Evolutionary conservation across 2,113 vertebrate genomes (phyloP).

Genomic region (Rostratula benghalensis): DNA sequence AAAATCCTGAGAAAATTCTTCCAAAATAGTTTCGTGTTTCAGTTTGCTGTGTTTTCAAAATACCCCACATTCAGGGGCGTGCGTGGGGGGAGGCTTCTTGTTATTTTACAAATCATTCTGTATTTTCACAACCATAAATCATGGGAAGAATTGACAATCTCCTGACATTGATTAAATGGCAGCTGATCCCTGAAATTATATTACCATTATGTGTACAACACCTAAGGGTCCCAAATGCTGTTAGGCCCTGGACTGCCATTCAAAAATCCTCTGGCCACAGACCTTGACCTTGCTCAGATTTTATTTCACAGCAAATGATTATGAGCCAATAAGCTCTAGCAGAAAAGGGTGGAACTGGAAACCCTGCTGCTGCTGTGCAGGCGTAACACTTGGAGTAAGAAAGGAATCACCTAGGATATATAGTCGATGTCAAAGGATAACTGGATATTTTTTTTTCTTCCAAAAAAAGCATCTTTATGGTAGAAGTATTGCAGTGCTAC

Average conservation of each 20-base stretch:
- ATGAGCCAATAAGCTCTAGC: neutral
- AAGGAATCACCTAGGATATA: neutral
- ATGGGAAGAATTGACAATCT: neutral
- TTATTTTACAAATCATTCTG: slow-evolving; percentile 61
- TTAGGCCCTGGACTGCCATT: neutral
- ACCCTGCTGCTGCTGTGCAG: neutral
- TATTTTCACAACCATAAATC: slow-evolving; percentile 39
- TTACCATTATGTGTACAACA: neutral
- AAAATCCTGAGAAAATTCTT: slow-evolving; percentile 52
- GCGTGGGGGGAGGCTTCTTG: neutral
- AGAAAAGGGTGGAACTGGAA: neutral
- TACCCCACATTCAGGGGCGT: neutral
- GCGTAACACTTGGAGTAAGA: neutral
- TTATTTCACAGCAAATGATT: neutral
- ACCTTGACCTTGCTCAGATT: neutral
- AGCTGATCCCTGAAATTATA: slow-evolving; percentile 12
- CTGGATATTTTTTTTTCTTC: neutral
- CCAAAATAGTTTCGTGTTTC: neutral
- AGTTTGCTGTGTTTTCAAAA: slow-evolving; percentile 45
- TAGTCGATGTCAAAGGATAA: neutral
- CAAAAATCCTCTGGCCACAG: neutral
- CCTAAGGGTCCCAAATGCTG: neutral
- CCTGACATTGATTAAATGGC: slow-evolving; percentile 31
- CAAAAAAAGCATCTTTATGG: neutral
- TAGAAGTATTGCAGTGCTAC: neutral